Evolutionary conservation across 2,888 invertebrate genomes (phyloP).

Genomic region (Leptogaster cylindrica): DNA sequence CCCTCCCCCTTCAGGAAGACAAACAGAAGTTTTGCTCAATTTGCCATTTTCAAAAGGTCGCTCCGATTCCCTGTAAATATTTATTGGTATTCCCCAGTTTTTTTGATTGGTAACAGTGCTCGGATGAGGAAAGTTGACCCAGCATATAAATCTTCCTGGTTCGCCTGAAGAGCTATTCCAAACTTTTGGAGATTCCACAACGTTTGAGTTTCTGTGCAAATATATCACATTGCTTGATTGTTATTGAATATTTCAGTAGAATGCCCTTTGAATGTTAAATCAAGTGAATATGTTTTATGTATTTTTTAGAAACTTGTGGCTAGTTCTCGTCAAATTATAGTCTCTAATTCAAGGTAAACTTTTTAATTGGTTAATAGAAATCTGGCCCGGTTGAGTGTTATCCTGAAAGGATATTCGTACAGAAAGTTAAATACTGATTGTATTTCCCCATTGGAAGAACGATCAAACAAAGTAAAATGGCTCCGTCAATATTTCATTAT

Average conservation of each 20-base stretch:
- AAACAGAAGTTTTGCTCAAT: neutral
- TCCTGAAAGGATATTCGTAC: no score
- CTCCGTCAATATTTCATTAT: no score
- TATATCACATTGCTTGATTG: neutral
- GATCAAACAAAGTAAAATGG: no score
- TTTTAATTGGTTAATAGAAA: no score
- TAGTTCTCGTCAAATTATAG: no score
- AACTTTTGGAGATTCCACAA: neutral
- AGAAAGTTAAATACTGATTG: no score
- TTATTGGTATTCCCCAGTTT: conserved; percentile 14
- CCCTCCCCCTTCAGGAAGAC: neutral
- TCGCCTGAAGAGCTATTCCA: neutral
- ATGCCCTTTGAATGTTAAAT: neutral
- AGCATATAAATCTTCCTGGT: neutral
- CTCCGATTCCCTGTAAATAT: neutral
- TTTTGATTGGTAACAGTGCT: conserved; percentile 5
- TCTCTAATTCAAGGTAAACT: no score
- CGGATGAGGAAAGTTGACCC: neutral
- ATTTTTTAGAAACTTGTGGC: no score
- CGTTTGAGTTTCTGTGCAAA: neutral
- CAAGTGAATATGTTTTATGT: no score
- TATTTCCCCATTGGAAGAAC: no score
- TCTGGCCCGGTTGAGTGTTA: no score
- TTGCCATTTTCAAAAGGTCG: neutral
- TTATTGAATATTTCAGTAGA: no score